These are phyloP conservation scores for Paramuricea clavata DNA, from an alignment of 92 coral and sea anemone genomes.

Conservation along the genomic window DNA sequence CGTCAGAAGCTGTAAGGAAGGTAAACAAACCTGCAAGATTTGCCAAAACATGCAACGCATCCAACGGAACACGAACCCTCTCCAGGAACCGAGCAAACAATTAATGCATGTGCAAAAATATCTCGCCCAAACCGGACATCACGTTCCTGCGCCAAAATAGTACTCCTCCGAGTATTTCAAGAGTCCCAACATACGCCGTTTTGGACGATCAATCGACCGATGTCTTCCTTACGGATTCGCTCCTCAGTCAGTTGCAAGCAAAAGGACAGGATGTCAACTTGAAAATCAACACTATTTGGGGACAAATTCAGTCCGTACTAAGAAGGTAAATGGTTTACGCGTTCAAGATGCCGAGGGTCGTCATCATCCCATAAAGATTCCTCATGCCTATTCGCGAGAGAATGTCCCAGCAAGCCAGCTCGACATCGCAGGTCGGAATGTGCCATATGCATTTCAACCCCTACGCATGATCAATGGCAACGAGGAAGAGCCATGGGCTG, in stretches of 20 bases:
- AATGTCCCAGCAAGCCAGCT: constrained; percentile 58
- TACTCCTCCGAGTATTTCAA: constrained; percentile 72
- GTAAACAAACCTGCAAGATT: constrained; percentile 61
- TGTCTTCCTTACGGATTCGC: constrained; percentile 17
- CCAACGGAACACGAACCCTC: constrained; percentile 65
- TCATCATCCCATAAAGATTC: constrained; percentile 50
- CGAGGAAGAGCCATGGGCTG: not conserved
- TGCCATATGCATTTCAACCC: constrained; percentile 44
- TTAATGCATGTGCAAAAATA: constrained; percentile 74
- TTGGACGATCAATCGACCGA: constrained; percentile 78
- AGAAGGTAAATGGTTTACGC: constrained; percentile 50
- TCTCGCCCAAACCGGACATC: constrained; percentile 50
- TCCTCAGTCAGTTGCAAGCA: constrained; percentile 32
- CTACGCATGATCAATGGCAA: not conserved
- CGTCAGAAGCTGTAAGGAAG: constrained; percentile 59
- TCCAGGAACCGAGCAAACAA: constrained; percentile 69
- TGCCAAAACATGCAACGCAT: constrained; percentile 73
- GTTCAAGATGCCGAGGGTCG: constrained; percentile 54
- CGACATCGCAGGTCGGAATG: constrained; percentile 71
- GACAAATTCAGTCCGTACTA: constrained; percentile 57
- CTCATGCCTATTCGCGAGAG: constrained; percentile 54
- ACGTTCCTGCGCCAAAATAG: constrained; percentile 74
- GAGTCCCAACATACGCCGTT: constrained; percentile 65
- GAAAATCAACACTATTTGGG: constrained; percentile 67
- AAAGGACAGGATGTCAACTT: constrained; percentile 64